phyloP scores from a whole-genome alignment of 2,888 invertebrate genomes.

The Leptinotarsa tumamoca region DNA sequence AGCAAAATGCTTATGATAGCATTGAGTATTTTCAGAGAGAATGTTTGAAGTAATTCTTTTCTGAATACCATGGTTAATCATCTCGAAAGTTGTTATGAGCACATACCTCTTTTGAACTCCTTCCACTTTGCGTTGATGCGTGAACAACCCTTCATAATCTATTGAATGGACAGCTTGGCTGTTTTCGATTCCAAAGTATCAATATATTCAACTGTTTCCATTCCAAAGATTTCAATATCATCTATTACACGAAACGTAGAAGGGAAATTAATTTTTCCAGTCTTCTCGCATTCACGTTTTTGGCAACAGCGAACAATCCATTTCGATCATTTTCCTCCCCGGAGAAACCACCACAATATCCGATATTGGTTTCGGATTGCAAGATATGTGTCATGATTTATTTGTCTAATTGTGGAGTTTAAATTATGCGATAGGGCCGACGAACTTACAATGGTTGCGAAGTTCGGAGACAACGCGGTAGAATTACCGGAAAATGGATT shows the following conservation, averaged over 20 bases:
- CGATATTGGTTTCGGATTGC: conserved; percentile 51
- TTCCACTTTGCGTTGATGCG: too few species aligned
- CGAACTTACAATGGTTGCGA: conserved; percentile 2
- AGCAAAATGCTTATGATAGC: too few species aligned
- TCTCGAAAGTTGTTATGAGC: too few species aligned
- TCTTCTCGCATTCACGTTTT: conserved; percentile 21
- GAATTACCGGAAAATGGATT: conserved; percentile 9
- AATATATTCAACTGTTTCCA: not conserved
- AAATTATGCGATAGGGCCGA: conserved; percentile 51
- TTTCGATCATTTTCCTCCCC: conserved; percentile 28
- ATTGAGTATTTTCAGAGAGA: too few species aligned
- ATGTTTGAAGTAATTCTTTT: too few species aligned
- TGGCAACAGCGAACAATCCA: conserved; percentile 31
- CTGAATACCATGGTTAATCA: too few species aligned
- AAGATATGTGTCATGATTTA: conserved; percentile 37
- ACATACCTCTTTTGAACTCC: too few species aligned
- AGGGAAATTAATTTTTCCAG: conserved; percentile 30
- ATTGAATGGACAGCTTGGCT: too few species aligned
- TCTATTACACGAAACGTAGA: conserved; percentile 22
- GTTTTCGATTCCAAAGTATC: not conserved
- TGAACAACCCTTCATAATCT: too few species aligned
- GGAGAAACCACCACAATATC: conserved; percentile 37
- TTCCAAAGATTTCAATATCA: conserved; percentile 29
- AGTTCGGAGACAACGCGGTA: conserved; percentile 14
- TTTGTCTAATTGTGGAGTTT: conserved; percentile 54